Evolutionary conservation across 2,113 vertebrate species (phyloP).

Genomic region (Thamnophis sirtalis): DNA sequence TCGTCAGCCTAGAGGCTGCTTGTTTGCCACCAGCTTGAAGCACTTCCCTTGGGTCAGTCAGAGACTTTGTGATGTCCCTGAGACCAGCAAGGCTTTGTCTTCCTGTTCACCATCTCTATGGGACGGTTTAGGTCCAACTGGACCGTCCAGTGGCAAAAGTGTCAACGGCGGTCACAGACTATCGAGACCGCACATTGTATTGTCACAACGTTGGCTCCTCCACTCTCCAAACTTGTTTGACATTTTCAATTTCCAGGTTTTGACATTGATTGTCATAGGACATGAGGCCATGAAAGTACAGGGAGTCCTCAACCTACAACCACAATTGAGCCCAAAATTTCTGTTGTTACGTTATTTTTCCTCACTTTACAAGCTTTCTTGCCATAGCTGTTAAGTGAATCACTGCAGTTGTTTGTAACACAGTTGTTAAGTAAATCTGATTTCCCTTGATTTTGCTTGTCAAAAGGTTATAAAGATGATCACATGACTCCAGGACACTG

Average conservation of each 20-base stretch:
- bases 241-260: neutral
- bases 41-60: too few relatives aligned
- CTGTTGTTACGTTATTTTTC: neutral
- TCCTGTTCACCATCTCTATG: too few relatives aligned
- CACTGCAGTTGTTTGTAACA: neutral
- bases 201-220: too few relatives aligned
- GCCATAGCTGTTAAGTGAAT: neutral
- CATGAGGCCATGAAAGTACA: accelerated
- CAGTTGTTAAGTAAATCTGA: neutral
- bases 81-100: too few relatives aligned
- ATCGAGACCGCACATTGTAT: too few relatives aligned
- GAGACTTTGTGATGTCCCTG: too few relatives aligned
- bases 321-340: neutral
- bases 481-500: neutral
- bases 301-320: neutral
- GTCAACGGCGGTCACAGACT: too few relatives aligned
- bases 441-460: neutral
- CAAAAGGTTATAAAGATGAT: neutral
- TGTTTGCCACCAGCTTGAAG: too few relatives aligned
- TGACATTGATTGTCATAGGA: neutral
- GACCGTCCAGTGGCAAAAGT: too few relatives aligned
- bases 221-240: too few relatives aligned
- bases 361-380: neutral
- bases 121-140: too few relatives aligned
- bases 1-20: too few relatives aligned